phyloP scores from a whole-genome alignment of 2,797 vertebrate genomes.

The Gobionotothen gibberifrons region DNA sequence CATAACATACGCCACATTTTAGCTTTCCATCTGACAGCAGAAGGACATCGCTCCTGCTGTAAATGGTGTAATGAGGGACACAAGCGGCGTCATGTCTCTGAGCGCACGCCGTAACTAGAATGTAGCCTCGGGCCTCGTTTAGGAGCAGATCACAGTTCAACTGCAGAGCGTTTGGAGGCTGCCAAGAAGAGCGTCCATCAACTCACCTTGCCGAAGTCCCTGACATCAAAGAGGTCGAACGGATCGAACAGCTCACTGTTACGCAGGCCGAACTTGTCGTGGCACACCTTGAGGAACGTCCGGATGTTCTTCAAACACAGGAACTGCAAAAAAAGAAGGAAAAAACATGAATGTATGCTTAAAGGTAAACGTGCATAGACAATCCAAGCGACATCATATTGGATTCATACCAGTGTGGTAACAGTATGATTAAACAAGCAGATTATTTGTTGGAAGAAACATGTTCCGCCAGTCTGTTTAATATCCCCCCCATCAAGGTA shows the following conservation, averaged over 20 bases:
- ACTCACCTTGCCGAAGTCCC: constrained; percentile 98
- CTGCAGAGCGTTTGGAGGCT: background rate
- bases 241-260: constrained; percentile 98
- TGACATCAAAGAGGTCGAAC: constrained; percentile 97
- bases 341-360: background rate
- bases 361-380: background rate
- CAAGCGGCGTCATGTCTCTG: constrained; percentile 31
- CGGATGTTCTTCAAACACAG: constrained; percentile 98
- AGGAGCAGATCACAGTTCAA: constrained; percentile 2
- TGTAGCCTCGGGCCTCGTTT: background rate
- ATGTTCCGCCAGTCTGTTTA: constrained; percentile 27
- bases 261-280: constrained; percentile 94
- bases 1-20: constrained; percentile 3
- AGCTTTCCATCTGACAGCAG: constrained; percentile 23
- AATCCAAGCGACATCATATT: background rate
- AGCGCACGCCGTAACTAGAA: background rate
- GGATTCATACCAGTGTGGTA: background rate
- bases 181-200: background rate
- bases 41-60: constrained; percentile 15
- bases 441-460: constrained; percentile 30
- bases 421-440: constrained; percentile 7
- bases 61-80: constrained; percentile 6
- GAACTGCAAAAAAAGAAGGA: constrained; percentile 83
- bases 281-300: constrained; percentile 96
- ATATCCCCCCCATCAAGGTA: constrained; percentile 31